phyloP scores from a whole-genome alignment of 2,113 vertebrate genomes.

The Polyodon spathula region DNA sequence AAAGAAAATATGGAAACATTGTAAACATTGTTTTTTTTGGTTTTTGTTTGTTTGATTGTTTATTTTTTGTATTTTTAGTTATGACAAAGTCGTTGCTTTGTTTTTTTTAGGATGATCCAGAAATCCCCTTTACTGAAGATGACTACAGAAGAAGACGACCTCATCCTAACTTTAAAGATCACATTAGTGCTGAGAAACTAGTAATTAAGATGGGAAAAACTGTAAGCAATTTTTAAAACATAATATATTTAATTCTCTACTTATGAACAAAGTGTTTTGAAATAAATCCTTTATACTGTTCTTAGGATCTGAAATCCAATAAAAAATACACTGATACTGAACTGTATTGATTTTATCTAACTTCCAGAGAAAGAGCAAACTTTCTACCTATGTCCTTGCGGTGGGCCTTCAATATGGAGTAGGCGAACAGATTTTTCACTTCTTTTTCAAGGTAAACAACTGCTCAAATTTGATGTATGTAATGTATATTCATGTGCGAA shows the following conservation, averaged over 20 bases:
- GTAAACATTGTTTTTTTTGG: no score
- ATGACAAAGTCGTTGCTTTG: conserved; percentile 14
- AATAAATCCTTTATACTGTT: no score
- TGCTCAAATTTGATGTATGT: background rate
- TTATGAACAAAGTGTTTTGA: no score
- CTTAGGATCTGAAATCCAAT: background rate
- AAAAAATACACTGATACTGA: background rate
- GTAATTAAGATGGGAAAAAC: conserved; percentile 76
- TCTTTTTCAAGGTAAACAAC: conserved; percentile 75
- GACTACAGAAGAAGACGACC: conserved; percentile 70
- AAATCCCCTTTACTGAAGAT: conserved; percentile 69
- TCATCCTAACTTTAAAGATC: conserved; percentile 69
- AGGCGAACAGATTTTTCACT: conserved; percentile 76
- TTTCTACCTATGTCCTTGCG: conserved; percentile 74
- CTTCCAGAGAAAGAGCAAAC: conserved; percentile 54
- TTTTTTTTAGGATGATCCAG: conserved; percentile 57
- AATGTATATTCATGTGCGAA: no score
- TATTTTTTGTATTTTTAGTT: no score
- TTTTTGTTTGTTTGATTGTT: no score
- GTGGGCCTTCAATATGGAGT: conserved; percentile 82
- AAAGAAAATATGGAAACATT: no score
- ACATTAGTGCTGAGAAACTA: conserved; percentile 73
- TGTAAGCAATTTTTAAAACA: conserved; percentile 45
- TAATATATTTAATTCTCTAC: background rate
- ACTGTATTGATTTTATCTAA: conserved; percentile 3